A percentile compares a stretch with the other conserved stretches of the same genome.
Conservation (phyloP, 2,888 invertebrate species). For the Agrotis exclamationis region DNA sequence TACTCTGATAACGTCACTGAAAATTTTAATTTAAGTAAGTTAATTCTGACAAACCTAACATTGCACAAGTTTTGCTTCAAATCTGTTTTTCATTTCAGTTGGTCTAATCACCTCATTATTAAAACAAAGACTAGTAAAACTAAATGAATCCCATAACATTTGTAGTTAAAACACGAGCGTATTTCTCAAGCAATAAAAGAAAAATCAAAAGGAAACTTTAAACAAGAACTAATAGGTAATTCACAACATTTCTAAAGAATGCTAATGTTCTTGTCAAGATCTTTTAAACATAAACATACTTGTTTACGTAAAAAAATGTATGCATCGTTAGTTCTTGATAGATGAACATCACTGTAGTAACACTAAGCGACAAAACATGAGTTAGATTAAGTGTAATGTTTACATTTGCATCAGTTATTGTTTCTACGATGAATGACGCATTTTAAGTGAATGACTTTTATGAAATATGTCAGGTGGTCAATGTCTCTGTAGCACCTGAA, state of each 20-base stretch:
- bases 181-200: constrained; percentile 21
- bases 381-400: constrained; percentile 2
- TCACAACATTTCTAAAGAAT: constrained; percentile 22
- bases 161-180: background rate
- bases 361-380: background rate
- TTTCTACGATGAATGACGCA: constrained; percentile 29
- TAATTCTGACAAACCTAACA: background rate
- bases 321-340: constrained; percentile 12
- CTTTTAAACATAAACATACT: background rate
- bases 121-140: background rate
- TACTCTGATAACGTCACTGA: too few relatives aligned
- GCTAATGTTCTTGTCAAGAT: background rate
- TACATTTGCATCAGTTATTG: constrained; percentile 3
- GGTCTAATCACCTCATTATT: background rate
- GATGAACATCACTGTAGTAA: background rate
- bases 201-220: constrained; percentile 4
- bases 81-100: background rate
- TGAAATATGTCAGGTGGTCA: background rate
- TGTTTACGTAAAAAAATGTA: background rate
- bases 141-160: background rate
- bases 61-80: background rate
- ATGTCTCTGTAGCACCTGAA: constrained; percentile 11
- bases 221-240: background rate
- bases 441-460: background rate
- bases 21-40: background rate